These are phyloP conservation scores for Panthera leo DNA, from an alignment of 2,113 vertebrate species.

Conservation along the genomic window DNA sequence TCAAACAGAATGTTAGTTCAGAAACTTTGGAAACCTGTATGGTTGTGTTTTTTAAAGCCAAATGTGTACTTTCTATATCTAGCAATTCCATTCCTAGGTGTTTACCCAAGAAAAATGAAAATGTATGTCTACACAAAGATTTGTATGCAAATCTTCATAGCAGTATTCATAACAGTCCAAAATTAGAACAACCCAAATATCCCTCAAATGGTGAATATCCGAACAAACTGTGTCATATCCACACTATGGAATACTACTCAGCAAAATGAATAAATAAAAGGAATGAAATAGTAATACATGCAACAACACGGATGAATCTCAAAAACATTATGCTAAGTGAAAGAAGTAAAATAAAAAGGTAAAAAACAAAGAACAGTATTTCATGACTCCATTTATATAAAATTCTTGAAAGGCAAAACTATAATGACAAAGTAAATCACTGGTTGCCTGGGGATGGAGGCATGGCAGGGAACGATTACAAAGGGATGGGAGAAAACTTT, in stretches of 20 bases:
- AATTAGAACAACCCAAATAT: neutral
- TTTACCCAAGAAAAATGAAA: slow-evolving; percentile 26
- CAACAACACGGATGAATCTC: neutral
- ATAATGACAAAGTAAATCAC: neutral
- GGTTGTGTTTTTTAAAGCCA: neutral
- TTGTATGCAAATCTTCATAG: neutral
- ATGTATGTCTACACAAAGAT: neutral
- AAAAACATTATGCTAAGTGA: neutral
- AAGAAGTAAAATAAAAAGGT: neutral
- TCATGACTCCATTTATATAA: neutral
- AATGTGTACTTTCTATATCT: neutral
- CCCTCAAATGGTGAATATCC: neutral
- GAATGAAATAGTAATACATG: neutral
- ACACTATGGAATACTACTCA: neutral
- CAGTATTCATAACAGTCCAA: neutral
- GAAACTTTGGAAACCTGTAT: neutral
- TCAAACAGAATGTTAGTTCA: neutral
- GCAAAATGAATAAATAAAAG: neutral
- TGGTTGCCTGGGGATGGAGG: neutral
- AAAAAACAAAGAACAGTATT: neutral
- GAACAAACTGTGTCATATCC: neutral
- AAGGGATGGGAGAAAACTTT: neutral
- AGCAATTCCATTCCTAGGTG: neutral
- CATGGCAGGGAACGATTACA: neutral
- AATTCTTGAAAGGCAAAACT: slow-evolving; percentile 26